Base-by-base conservation (phyloP, 2,888 invertebrate species). In the Spilarctia lutea region DNA sequence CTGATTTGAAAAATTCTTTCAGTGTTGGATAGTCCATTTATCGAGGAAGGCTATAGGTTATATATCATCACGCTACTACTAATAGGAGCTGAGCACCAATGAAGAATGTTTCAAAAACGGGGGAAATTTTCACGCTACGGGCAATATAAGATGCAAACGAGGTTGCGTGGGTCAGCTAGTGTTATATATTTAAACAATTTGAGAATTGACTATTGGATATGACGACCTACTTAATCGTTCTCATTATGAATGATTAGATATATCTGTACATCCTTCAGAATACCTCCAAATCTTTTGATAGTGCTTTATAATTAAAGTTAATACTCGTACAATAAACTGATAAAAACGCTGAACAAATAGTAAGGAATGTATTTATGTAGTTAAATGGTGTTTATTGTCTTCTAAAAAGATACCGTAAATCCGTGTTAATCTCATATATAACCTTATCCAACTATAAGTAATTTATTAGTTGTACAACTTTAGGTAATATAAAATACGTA, bases 251-350 rank as follows among this genome's bases (percentile, higher is more conserved):
- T 60, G 11, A 27, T 30, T 27, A 63, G 24, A 39, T 30, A 27
- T 68, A 30, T 48, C 48, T 33, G 7, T 48, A 10, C 48, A 7
- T 68, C 10, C 68, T 48, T 48, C 45, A 30, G 6, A 33, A 24
- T 48, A 48, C 16, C 24, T 68, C 33, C 8, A 11, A 68, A 68
- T 68, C 33, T 24, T 48, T 48, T 48, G 33, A 48, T 48, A 33
- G 2, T 7, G 33, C 33, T 24, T 48, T 48, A 27, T 48, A 68
- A 68, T 45, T 48, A 4, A 68, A 48, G 48, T 33, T 24, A 68
- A 48, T 68, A 33, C n/a, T n/a, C n/a, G 7, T 35, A 68, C 68
- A 11, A 68, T 48, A 48, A 68, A 30, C 30, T 48, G 48, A 68
- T 68, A 68, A 33, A 33, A 68, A 20, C 48, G 24, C 10, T 68